phyloP scores from a whole-genome alignment of 2,113 vertebrate genomes.

The Ceyx melanurus region DNA sequence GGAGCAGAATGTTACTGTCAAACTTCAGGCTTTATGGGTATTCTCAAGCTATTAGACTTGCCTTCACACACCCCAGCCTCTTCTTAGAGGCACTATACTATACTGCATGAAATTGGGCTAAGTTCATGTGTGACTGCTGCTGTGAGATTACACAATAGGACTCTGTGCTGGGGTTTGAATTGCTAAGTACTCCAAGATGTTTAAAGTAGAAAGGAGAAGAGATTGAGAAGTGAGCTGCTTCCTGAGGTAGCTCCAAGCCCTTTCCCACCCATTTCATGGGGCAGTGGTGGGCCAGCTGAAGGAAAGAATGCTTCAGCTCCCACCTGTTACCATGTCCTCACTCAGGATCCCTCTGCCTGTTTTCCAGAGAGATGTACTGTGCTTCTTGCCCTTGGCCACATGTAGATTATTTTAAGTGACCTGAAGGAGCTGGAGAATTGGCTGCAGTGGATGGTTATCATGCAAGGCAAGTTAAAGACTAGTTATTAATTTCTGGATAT shows the following conservation, averaged over 20 bases:
- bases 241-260: neutral
- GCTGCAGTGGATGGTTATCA: neutral
- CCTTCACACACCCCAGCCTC: neutral
- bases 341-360: neutral
- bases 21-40: neutral
- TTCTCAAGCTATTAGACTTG: neutral
- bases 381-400: neutral
- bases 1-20: neutral
- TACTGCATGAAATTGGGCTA: neutral
- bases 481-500: neutral
- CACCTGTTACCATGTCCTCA: neutral
- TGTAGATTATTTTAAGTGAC: neutral
- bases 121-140: neutral
- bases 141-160: rapidly evolving
- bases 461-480: neutral
- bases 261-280: neutral
- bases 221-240: neutral
- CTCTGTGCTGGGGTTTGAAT: neutral
- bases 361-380: neutral
- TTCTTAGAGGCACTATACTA: neutral
- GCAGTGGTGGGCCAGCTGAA: neutral
- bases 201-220: neutral
- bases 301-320: neutral
- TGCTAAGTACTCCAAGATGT: neutral
- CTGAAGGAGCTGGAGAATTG: neutral